Base-by-base conservation (phyloP, 2,113 vertebrate species). In the Malurus alboscapulatus region DNA sequence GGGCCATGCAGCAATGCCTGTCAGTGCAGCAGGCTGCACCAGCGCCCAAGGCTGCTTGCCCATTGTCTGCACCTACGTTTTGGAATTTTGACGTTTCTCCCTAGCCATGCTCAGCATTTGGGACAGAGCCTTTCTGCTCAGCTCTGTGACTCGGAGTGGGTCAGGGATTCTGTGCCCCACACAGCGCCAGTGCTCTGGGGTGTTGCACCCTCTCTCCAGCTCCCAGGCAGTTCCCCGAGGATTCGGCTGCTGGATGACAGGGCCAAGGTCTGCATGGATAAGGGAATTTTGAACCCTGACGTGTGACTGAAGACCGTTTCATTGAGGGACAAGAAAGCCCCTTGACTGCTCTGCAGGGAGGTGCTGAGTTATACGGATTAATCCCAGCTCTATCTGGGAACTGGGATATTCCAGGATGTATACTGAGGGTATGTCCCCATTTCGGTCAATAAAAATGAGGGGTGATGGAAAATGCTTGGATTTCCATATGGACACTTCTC, bases 221-320 rank as follows among this genome's bases (percentile, higher is more conserved):
- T 3, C 22, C n/a, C 1, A 0, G 36, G 13, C 2, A 9, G 19
- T 47, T 86, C 29, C 40, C 3, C 0, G 0, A 45, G 18, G 48
- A 38, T 18, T 26, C 0, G 0, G 13, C n/a, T 85, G 27, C 34
- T 42, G 73, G 22, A 5, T 0, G 0, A 13, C 5, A 3, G 20
- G 45, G n/a, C 24, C 3, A 12, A 45, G 21, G 20, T 69, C 36
- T 61, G 25, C 44, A 30, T 2, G 8, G 17, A 36, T 17, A 54
- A 0, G 0, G 38, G 25, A 14, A 36, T n/a, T 69, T 48, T 66
- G n/a, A 53, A 26, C 25, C 7, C 25, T 0, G 0, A 15, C 7
- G 9, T 58, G 4, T 40, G 13, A 3, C 5, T 42, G 54, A 69
- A 19, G 54, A 24, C 1, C 1, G 27, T 17, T 45, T 53, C 15